Conservation (phyloP, 2,797 vertebrate genomes). For the Eremophila alpestris region DNA sequence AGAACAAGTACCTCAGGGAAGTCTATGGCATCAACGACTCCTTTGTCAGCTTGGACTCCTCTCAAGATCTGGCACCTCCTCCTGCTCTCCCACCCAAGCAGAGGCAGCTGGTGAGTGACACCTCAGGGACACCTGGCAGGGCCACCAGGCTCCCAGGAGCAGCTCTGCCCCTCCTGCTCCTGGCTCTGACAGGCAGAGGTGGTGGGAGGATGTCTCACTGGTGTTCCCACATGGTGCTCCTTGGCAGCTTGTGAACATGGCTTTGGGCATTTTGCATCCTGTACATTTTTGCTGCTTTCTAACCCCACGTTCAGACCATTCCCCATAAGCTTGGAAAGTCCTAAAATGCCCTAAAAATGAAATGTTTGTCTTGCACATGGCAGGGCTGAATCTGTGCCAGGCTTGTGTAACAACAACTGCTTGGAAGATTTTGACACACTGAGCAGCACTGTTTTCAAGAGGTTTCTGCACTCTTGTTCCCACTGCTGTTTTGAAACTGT, state of each 20-base stretch:
- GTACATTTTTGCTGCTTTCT: neutral
- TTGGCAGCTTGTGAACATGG: neutral
- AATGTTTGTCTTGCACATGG: neutral
- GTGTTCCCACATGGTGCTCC: neutral
- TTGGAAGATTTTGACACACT: neutral
- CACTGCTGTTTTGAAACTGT: neutral
- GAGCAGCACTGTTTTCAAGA: neutral
- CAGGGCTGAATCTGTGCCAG: constrained; percentile 15
- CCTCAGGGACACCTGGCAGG: neutral
- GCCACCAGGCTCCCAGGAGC: neutral
- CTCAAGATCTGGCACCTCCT: constrained; percentile 86
- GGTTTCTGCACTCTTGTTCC: neutral
- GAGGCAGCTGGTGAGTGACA: constrained; percentile 91
- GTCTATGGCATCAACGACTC: constrained; percentile 93
- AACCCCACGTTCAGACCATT: neutral
- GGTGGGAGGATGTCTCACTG: neutral
- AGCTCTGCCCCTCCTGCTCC: neutral
- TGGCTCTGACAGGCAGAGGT: neutral
- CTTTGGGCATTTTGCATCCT: neutral
- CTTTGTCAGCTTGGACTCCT: constrained; percentile 83
- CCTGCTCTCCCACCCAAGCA: constrained; percentile 95
- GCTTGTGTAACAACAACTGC: neutral
- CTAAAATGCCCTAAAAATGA: constrained; percentile 5
- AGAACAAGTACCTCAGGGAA: constrained; percentile 94
- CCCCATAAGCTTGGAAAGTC: neutral